Evolutionary conservation across 23 tunicate genomes (phyloP), one percentile per base, ranked within the genome.

Genomic region (Halocynthia aurantium): DNA sequence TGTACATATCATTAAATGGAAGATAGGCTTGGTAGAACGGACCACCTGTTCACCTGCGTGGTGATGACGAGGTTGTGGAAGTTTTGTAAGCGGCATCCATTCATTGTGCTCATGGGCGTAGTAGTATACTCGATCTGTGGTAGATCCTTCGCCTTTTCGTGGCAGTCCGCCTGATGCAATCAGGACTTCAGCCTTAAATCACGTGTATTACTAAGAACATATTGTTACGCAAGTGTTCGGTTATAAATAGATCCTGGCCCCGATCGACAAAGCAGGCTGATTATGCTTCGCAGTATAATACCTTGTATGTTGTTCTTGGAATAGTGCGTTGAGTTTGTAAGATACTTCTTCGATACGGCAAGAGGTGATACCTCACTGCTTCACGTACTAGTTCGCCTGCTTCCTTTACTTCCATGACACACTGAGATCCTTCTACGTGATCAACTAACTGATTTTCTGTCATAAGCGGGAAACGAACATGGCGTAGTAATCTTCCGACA

Each of bases 51-150:
- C 21, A 89, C 96, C 96, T 52, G 88, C 96, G 50, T 89, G 96
- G 70, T 89, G 88, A 71, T 89, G 88, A 19, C 88, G 61, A 15
- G 88, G 79, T 67, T 84, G 88, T 6, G 96, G 96, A 57, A 89
- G 18, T 8, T 60, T 51, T 8, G 96, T 75, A 17, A 89, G 76
- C 7, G 70, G 80, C 51, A 69, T 75, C 96, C 96, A 89, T 20
- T 44, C 62, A 2, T 84, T 50, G 67, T 84, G 75, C 58, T 83
- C 78, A 11, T 40, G 50, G 0, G 19, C 78, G 21, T 52, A 56
- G 56, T 74, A 74, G 55, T 69, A 79, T 11, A 72, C 75, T 67
- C 62, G 53, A 60, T 78, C 65, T 10, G 85, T 80, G 62, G 81
- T 57, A 7, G 80, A 55, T 61, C 96, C 88, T 18, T 89, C 84